Conservation (phyloP, 2,888 invertebrate species). For the Melinopterus prodromus region DNA sequence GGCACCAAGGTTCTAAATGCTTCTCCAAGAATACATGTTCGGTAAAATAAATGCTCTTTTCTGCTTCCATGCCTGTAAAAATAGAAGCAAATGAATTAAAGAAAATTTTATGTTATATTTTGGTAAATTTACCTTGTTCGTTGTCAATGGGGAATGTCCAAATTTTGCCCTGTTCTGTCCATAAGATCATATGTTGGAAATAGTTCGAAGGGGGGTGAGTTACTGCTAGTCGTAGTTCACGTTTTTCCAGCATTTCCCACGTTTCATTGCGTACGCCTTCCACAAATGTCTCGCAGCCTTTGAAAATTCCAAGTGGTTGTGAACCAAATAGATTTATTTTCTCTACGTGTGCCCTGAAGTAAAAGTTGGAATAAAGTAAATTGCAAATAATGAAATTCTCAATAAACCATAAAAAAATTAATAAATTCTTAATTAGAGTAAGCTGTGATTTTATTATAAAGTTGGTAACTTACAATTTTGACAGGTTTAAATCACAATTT, state of each 20-base stretch:
- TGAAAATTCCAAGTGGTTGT: constrained; percentile 72
- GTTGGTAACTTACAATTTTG: too few species aligned
- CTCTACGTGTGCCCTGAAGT: constrained; percentile 49
- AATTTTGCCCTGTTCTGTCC: constrained; percentile 94
- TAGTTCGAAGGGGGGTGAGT: constrained; percentile 84
- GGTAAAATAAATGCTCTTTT: constrained; percentile 78
- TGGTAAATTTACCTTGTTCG: constrained; percentile 78
- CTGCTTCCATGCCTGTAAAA: constrained; percentile 70
- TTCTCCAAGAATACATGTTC: constrained; percentile 94
- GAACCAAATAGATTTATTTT: constrained; percentile 71
- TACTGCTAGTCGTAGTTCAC: constrained; percentile 72
- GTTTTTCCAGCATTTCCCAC: constrained; percentile 73
- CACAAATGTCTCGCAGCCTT: constrained; percentile 50
- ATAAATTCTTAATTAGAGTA: too few species aligned
- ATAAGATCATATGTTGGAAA: constrained; percentile 91
- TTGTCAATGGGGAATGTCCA: constrained; percentile 99
- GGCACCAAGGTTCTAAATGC: constrained; percentile 89
- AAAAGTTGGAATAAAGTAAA: not conserved
- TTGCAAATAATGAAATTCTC: too few species aligned
- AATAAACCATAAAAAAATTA: too few species aligned
- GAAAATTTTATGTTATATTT: constrained; percentile 6
- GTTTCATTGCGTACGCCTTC: constrained; percentile 62
- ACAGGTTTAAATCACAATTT: too few species aligned
- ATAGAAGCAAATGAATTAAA: constrained; percentile 30
- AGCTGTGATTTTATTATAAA: too few species aligned